These are phyloP conservation scores for Neocrepidodera transversa DNA, from an alignment of 2,888 invertebrate genomes.

Conservation along the genomic window DNA sequence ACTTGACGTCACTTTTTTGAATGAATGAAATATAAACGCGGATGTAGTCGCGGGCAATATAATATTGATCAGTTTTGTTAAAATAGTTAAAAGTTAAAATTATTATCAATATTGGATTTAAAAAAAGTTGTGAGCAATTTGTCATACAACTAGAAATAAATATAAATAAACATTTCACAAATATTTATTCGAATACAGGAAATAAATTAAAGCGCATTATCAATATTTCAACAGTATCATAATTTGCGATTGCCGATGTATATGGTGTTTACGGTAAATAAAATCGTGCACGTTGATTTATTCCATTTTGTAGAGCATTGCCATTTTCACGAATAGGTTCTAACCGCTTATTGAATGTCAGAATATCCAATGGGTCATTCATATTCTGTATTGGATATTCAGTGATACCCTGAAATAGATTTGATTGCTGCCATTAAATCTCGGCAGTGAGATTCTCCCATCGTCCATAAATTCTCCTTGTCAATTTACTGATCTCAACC, in stretches of 20 bases:
- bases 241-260: neutral
- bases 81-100: too few species aligned
- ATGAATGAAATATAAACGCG: too few species aligned
- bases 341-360: constrained; percentile 25
- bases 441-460: constrained; percentile 18
- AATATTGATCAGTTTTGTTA: too few species aligned
- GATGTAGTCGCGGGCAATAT: too few species aligned
- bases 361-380: constrained; percentile 13
- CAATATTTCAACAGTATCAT: neutral
- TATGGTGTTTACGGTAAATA: constrained; percentile 9
- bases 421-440: constrained; percentile 24
- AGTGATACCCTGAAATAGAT: constrained; percentile 23
- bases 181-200: too few species aligned
- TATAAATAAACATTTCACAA: too few species aligned
- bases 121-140: too few species aligned
- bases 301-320: constrained; percentile 1
- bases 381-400: constrained; percentile 17
- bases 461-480: constrained; percentile 22
- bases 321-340: constrained; percentile 17
- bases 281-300: constrained; percentile 19
- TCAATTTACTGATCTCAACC: constrained; percentile 17
- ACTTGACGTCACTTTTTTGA: too few species aligned
- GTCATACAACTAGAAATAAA: too few species aligned
- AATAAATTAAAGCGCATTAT: neutral
- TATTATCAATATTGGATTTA: too few species aligned